Conservation (phyloP, 2,797 vertebrate genomes). For the Sciurus carolinensis region DNA sequence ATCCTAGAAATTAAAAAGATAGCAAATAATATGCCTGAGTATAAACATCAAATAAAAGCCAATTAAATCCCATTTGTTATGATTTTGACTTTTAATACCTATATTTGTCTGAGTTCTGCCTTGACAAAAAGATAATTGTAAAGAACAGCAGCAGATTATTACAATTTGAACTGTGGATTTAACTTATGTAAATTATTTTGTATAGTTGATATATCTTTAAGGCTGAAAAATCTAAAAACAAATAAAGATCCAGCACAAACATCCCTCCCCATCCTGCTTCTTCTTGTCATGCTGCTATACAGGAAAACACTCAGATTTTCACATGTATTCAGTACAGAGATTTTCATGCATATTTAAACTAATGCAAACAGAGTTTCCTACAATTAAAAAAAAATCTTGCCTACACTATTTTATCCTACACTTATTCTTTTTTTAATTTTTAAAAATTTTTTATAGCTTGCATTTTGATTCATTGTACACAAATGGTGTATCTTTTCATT, state of each 20-base stretch:
- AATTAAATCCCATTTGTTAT: neutral
- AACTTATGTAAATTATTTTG: neutral
- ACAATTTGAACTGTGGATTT: neutral
- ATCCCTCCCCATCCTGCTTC: neutral
- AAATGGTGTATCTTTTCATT: too few relatives aligned
- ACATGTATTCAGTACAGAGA: neutral
- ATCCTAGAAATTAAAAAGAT: too few relatives aligned
- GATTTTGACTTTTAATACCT: neutral
- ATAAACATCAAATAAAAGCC: neutral
- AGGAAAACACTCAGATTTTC: neutral
- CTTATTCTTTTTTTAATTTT: neutral
- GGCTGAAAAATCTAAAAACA: neutral
- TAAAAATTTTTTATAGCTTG: too few relatives aligned
- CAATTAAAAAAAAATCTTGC: neutral
- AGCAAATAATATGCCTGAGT: neutral
- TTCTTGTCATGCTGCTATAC: neutral
- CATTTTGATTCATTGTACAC: too few relatives aligned
- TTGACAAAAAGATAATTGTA: neutral
- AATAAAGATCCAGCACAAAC: neutral
- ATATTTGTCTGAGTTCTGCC: neutral
- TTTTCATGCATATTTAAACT: neutral
- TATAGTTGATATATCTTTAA: neutral
- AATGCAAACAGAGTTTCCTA: neutral
- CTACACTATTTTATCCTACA: neutral
- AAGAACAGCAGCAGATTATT: neutral